Evolutionary conservation across 2,797 vertebrate genomes (phyloP).

Genomic region (Sebastolobus altivelis): DNA sequence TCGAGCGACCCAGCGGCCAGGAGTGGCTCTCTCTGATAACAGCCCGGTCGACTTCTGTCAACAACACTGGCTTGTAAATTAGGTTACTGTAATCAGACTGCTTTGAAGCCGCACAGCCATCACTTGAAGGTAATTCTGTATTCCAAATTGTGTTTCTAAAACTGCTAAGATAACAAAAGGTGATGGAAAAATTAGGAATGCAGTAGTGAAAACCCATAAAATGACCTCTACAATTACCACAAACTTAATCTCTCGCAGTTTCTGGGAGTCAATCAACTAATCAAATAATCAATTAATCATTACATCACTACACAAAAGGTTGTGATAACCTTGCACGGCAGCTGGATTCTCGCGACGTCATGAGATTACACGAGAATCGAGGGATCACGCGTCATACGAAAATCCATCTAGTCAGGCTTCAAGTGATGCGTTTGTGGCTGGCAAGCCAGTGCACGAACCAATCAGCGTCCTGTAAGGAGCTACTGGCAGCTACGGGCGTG

Average conservation of each 20-base stretch:
- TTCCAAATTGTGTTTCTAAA: neutral
- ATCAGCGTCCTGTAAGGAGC: no score
- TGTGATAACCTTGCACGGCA: neutral
- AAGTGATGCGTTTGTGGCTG: no score
- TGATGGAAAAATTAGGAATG: neutral
- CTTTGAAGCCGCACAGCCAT: neutral
- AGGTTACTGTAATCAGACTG: neutral
- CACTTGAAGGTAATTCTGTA: neutral
- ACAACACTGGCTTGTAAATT: conserved; percentile 25
- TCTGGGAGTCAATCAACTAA: neutral
- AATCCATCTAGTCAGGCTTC: no score
- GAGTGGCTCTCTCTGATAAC: conserved; percentile 36
- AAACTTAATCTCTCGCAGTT: neutral
- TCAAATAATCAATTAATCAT: neutral
- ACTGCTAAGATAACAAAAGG: conserved; percentile 26
- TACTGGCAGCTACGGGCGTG: no score
- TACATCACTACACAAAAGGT: neutral
- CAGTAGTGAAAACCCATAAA: neutral
- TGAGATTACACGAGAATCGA: no score
- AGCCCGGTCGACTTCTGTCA: conserved; percentile 7
- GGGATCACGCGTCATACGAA: no score
- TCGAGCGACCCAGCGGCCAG: neutral
- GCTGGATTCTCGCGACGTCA: no score
- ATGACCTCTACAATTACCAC: neutral
- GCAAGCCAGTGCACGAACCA: no score